phyloP scores from a whole-genome alignment of 2,113 vertebrate genomes.

The Caranx melampygus region DNA sequence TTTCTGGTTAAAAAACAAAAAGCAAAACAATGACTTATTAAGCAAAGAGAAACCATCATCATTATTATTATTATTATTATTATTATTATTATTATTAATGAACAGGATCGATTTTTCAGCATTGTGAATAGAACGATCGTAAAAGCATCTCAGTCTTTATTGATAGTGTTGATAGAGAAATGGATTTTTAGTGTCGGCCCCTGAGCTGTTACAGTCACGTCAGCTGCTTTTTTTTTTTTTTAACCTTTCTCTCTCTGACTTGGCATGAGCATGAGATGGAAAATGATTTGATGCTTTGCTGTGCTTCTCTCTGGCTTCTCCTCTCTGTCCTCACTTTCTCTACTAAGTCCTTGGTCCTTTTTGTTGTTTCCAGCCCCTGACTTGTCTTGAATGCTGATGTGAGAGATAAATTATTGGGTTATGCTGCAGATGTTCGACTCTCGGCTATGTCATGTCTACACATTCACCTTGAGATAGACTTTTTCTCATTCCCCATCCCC shows the following conservation, averaged over 20 bases:
- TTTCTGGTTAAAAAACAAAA: not conserved
- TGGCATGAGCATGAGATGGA: not conserved
- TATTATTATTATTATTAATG: not conserved
- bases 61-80: not conserved
- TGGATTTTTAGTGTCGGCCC: not conserved
- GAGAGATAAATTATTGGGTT: conserved; percentile 78
- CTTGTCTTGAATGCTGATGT: conserved; percentile 82
- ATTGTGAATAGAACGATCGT: not conserved
- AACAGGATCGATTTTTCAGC: not conserved
- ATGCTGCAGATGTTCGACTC: conserved; percentile 78
- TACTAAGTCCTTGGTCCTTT: conserved; percentile 71
- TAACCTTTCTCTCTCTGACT: not conserved
- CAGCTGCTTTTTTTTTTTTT: not conserved
- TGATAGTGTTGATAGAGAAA: conserved; percentile 8
- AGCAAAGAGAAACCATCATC: not conserved
- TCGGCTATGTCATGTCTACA: conserved; percentile 78
- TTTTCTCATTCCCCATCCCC: conserved; percentile 52
- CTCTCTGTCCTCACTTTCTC: conserved; percentile 54
- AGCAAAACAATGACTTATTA: conserved; percentile 8
- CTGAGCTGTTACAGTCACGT: conserved; percentile 13
- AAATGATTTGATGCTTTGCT: not conserved
- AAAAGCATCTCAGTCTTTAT: conserved; percentile 5
- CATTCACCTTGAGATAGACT: conserved; percentile 81
- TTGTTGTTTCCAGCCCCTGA: conserved; percentile 80
- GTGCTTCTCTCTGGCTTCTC: conserved; percentile 28